Percentiles rank a stretch among this genome's conserved stretches.
Evolutionary conservation across 2,888 invertebrate genomes (phyloP).

Genomic region (Tolmerus cingulatus): DNA sequence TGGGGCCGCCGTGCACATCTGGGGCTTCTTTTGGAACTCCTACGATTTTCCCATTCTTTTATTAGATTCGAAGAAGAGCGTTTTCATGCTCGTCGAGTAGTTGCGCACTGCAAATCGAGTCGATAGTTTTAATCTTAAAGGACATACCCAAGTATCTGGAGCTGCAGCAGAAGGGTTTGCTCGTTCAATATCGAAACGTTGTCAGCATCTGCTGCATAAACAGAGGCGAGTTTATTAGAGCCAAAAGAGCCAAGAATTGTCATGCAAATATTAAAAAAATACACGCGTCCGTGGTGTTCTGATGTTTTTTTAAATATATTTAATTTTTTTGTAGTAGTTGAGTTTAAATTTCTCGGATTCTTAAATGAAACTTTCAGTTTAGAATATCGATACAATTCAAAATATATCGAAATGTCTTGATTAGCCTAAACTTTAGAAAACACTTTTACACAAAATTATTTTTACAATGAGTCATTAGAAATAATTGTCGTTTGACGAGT

Average conservation of each 20-base stretch:
- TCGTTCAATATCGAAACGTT: neutral
- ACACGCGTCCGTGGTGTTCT: neutral
- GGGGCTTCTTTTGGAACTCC: neutral
- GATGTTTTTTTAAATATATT: neutral
- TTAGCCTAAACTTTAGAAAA: neutral
- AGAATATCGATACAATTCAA: no score
- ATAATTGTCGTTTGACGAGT: neutral
- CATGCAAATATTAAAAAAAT: neutral
- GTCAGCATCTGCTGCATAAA: neutral
- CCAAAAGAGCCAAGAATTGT: neutral
- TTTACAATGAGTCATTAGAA: neutral
- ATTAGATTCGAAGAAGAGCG: neutral
- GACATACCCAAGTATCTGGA: neutral
- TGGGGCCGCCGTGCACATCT: neutral
- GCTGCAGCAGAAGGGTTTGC: neutral
- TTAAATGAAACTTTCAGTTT: no score
- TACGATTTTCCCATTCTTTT: neutral
- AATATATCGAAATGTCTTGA: no score
- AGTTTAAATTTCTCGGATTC: no score
- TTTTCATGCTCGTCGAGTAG: neutral
- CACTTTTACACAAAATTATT: no score
- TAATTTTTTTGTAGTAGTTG: no score
- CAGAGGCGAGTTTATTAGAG: neutral
- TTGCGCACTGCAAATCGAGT: neutral
- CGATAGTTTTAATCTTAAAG: neutral